These are phyloP conservation scores for Taxidea taxus DNA, from an alignment of 2,113 vertebrate genomes.

Conservation along the genomic window DNA sequence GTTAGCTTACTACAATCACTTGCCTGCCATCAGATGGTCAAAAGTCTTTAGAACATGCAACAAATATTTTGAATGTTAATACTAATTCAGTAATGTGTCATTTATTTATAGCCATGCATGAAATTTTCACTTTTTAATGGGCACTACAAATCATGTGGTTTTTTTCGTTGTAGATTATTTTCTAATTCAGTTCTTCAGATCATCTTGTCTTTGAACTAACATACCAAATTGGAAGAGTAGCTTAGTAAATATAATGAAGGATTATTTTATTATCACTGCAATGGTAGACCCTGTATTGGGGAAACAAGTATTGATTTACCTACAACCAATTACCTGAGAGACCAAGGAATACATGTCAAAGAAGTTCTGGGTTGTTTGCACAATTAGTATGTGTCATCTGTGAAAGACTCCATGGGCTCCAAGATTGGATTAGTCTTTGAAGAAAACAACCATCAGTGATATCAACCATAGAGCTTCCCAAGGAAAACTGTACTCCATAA, in stretches of 20 bases:
- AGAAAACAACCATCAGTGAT: neutral
- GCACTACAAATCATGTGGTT: neutral
- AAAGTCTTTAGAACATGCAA: neutral
- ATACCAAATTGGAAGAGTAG: neutral
- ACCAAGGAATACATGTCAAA: neutral
- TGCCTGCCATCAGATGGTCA: neutral
- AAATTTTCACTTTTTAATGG: neutral
- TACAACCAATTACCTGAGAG: neutral
- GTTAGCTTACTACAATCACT: neutral
- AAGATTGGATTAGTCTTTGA: neutral
- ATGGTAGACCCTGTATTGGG: neutral
- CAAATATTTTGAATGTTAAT: neutral
- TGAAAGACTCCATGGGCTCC: neutral
- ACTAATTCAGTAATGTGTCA: neutral
- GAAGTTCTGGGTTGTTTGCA: neutral
- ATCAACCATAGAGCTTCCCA: neutral
- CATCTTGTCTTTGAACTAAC: neutral
- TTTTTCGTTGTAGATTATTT: neutral
- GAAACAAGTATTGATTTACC: conserved; percentile 8
- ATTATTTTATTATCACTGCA: neutral
- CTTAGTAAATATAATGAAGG: neutral
- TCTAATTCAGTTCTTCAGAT: neutral
- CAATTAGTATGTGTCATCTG: neutral
- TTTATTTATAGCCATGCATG: neutral
- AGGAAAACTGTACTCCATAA: neutral